A percentile compares a stretch with the other conserved stretches of the same genome.
phyloP scores from a whole-genome alignment of 1,140 invertebrate species.

The Cyclina sinensis region DNA sequence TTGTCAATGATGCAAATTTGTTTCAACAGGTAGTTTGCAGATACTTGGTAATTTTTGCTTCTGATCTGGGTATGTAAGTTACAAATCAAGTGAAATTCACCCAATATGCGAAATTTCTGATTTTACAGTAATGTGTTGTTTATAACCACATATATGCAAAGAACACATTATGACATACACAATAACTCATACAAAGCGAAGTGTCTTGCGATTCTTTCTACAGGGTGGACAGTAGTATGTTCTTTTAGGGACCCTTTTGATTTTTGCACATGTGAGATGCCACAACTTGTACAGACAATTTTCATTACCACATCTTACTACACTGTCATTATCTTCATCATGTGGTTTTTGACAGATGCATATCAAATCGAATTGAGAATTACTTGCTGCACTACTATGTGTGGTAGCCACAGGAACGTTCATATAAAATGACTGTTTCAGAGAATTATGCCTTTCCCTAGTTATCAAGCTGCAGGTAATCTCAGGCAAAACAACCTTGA shows the following conservation, averaged over 20 bases:
- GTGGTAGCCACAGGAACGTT: constrained; percentile 17
- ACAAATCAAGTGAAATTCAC: no score
- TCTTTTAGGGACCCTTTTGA: neutral
- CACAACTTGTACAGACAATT: neutral
- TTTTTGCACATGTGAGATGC: constrained; percentile 2
- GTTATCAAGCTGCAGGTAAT: neutral
- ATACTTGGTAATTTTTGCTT: no score
- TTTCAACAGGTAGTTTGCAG: no score
- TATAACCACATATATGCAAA: no score
- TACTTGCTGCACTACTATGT: neutral
- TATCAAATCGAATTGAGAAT: neutral
- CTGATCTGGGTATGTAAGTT: no score
- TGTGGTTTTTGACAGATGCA: neutral
- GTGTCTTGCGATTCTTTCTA: neutral
- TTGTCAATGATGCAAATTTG: no score
- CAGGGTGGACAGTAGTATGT: neutral
- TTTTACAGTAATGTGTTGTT: no score
- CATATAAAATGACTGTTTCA: constrained; percentile 27
- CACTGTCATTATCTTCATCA: neutral
- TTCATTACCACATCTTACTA: constrained; percentile 2
- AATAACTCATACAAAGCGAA: no score
- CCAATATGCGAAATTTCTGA: no score
- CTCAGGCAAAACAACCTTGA: neutral
- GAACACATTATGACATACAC: no score
- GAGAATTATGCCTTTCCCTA: neutral